These are phyloP conservation scores for Pangasius larnaudii DNA, from an alignment of 2,797 vertebrate species.

Conservation along the genomic window DNA sequence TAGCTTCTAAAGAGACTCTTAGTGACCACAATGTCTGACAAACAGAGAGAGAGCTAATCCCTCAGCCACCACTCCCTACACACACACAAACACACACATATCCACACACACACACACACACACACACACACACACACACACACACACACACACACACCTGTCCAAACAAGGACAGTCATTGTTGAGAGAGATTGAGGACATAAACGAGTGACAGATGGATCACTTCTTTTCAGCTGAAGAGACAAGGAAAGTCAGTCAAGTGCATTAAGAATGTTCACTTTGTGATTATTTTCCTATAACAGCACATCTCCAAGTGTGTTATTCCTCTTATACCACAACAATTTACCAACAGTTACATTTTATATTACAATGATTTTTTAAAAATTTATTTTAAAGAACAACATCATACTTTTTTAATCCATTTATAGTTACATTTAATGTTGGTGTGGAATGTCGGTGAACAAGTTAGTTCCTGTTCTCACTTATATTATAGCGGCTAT, in stretches of 20 bases:
- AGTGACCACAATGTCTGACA: slow-evolving; percentile 48
- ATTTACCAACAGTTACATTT: not conserved
- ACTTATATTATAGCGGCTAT: not conserved
- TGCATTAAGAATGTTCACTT: slow-evolving; percentile 26
- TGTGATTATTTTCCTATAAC: not conserved
- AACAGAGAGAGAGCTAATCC: slow-evolving; percentile 56
- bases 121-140: slow-evolving; percentile 51
- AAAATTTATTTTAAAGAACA: not conserved
- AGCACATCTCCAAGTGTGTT: not conserved
- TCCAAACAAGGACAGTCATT: slow-evolving; percentile 71
- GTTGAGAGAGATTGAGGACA: slow-evolving; percentile 51
- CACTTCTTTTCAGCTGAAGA: slow-evolving; percentile 61
- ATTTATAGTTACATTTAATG: not conserved
- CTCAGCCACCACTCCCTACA: slow-evolving; percentile 48
- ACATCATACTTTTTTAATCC: not conserved
- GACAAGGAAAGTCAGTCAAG: slow-evolving; percentile 53
- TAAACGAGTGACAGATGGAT: slow-evolving; percentile 64
- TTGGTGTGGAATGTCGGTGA: not conserved
- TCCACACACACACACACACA: not conserved
- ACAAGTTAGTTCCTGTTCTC: not conserved
- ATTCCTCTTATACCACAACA: not conserved
- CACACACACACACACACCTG: slow-evolving; percentile 72
- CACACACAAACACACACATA: not conserved
- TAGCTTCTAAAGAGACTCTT: slow-evolving; percentile 50
- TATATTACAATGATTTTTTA: not conserved